phyloP scores from a whole-genome alignment of 2,888 invertebrate species.

The Hyles lineata region DNA sequence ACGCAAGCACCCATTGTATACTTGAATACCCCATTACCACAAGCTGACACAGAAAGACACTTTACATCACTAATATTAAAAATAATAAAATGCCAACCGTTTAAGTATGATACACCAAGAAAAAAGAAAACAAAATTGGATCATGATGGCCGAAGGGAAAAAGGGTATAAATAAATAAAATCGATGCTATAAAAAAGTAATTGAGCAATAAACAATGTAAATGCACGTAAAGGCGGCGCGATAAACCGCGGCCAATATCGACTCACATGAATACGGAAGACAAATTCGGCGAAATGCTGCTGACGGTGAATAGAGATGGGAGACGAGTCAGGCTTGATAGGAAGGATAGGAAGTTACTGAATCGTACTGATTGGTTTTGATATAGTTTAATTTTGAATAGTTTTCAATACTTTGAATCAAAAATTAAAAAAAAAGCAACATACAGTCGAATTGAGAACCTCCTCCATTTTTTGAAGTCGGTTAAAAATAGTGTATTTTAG shows the following conservation, averaged over 20 bases:
- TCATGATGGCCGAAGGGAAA: conserved; percentile 1
- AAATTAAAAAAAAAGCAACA: too few species aligned
- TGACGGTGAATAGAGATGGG: neutral
- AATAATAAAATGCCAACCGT: neutral
- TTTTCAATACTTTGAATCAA: too few species aligned
- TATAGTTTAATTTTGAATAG: too few species aligned
- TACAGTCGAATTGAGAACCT: too few species aligned
- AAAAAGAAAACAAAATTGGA: conserved; percentile 16
- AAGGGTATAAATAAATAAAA: conserved; percentile 26
- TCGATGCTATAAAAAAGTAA: conserved; percentile 27
- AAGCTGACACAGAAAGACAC: neutral
- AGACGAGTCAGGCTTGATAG: neutral
- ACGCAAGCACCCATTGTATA: neutral
- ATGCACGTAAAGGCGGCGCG: conserved; percentile 33
- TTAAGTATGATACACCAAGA: neutral
- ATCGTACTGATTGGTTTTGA: too few species aligned
- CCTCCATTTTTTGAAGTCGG: too few species aligned
- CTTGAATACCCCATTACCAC: neutral
- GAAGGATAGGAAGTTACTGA: conserved; percentile 4
- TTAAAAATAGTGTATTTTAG: too few species aligned
- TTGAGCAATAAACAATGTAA: conserved; percentile 29
- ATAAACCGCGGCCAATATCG: conserved; percentile 43
- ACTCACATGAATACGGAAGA: conserved; percentile 34
- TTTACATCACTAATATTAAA: neutral
- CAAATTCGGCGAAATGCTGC: conserved; percentile 32